Evolutionary conservation across 2,797 vertebrate species (phyloP), one percentile per base, ranked within the genome.

Genomic region (Cheirogaleus major): DNA sequence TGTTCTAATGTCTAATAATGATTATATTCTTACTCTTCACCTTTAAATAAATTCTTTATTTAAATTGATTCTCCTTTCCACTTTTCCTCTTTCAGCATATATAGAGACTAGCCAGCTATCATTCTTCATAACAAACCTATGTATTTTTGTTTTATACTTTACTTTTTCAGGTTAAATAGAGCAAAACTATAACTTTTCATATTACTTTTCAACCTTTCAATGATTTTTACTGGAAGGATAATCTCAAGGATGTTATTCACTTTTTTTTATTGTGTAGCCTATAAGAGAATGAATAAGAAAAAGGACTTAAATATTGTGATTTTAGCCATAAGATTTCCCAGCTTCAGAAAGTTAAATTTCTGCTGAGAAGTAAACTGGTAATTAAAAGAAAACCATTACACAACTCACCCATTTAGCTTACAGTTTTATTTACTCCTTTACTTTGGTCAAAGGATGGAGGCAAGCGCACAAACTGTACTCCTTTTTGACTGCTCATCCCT

Each of bases 331-430:
- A 91, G 43, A 95, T 78, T 83, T 82, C 52, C 63, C 79, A 90
- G 15, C 55, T 92, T 41, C 78, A 86, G 43, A 86, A 96, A 92
- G 57, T 73, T 85, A 92, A 90, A 85, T 48, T 95, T 96, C 48
- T 96, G 75, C 38, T 82, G 63, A 85, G 43, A 81, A 86, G 82
- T 65, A 95, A 96, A 96, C 59, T 43, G 48, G 38, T 63, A 73
- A 79, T 52, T 23, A 88, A 91, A 67, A 76, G 65, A 76, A 82
- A 95, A 91, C 20, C 55, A 82, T 2, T 89, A 65, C 8, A 55
- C 45, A 95, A 93, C 45, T 96, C 30, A 67, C n/a, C 61, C 41
- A 91, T 12, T 69, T 95, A 70, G 78, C 65, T 93, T 90, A 84
- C 1, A 61, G 25, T 52, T 52, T 92, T 80, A 48, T 57, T 76